Evolutionary conservation across 1,140 invertebrate species (phyloP), one percentile per base, ranked within the genome.

Genomic region (Sinonovacula constricta): DNA sequence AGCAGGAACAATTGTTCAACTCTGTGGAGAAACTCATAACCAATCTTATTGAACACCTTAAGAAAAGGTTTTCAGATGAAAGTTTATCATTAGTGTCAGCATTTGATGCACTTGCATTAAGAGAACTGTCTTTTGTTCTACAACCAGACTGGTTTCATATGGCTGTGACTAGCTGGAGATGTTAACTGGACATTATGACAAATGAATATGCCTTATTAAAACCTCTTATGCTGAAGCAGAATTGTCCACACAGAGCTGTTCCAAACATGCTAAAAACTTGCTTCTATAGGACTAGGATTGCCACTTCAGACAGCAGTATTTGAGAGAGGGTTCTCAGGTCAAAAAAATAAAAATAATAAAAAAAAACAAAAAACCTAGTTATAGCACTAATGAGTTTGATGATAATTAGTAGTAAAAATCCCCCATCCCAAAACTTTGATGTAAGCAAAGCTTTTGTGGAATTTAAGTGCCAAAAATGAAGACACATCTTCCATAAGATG

Each of bases 281-380:
- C 69, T 24, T 15, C 1, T 22, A 30, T 71, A 28, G 57, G 54
- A 26, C 33, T 74, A 3, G 31, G 30, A 33, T 15, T 74, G 15
- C 70, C 70, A 33, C 39, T 63, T 10, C 57, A 62, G 24, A 74
- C 57, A 63, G 59, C 57, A 3, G 22, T 51, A 24, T 74, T 39
- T 53, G 59, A 74, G 36, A 15, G 59, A 12, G 70, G 57, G 14
- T 74, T 74, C 26, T 74, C 70, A 1, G 0, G 1, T 1, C 39
- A 74, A 26, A 74, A 62, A n/a, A 53, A 45, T 22, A 74, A 62
- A 39, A 74, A 74, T 28, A 74, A 26, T 33, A n/a, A 57, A 15
- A 36, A 63, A 0, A 74, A 39, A 54, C 49, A 51, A 0, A 51
- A 39, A 22, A 24, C 34, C 2, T 14, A 15, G 59, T 31, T n/a